Percentiles rank a stretch among this genome's conserved stretches.
phyloP scores from a whole-genome alignment of 1,140 invertebrate genomes.

The Acyrthosiphon pisum region DNA sequence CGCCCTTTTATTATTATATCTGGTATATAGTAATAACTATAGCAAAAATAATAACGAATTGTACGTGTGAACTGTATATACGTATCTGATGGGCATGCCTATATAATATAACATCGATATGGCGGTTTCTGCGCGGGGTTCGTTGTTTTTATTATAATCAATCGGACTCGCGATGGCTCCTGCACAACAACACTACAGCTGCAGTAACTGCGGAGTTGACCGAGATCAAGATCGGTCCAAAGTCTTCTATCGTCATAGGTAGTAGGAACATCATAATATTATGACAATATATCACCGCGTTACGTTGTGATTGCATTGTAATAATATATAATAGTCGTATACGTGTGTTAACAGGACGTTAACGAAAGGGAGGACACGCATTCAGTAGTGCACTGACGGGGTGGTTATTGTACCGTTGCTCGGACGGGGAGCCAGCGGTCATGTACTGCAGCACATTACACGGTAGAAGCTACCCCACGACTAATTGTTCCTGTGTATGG shows the following conservation, averaged over 20 bases:
- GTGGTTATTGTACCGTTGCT: background rate
- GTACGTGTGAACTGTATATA: too few species aligned
- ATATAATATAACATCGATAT: too few species aligned
- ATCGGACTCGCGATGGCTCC: background rate
- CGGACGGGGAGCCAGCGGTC: background rate
- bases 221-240: background rate
- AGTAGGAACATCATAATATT: background rate
- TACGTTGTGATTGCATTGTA: background rate
- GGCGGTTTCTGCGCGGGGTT: too few species aligned
- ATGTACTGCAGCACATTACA: background rate
- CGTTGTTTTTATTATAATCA: too few species aligned
- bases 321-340: background rate
- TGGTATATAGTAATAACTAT: too few species aligned
- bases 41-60: too few species aligned
- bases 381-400: background rate
- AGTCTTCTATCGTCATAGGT: background rate
- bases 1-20: background rate
- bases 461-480: background rate
- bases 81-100: too few species aligned
- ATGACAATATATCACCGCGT: background rate
- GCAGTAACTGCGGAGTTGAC: background rate
- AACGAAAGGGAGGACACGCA: background rate
- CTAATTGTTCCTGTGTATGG: background rate
- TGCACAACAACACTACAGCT: background rate
- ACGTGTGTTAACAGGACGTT: too few species aligned